phyloP scores from a whole-genome alignment of 2,113 vertebrate genomes.

The Pogona vitticeps region DNA sequence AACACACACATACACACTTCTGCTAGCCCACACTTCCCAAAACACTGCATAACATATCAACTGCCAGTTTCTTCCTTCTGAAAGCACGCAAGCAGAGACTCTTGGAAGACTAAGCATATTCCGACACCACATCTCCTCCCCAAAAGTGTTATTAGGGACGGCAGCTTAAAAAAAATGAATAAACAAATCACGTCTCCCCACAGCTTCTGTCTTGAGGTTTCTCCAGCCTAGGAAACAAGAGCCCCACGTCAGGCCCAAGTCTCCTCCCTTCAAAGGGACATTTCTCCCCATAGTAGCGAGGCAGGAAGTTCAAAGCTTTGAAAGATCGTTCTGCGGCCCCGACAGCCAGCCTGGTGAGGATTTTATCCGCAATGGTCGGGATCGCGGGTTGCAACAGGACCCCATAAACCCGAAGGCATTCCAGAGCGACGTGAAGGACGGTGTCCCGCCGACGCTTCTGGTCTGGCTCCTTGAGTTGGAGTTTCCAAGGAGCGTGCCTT shows the following conservation, averaged over 20 bases:
- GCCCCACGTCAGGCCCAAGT: slow-evolving; percentile 82
- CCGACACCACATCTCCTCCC: background rate
- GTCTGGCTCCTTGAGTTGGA: slow-evolving; percentile 61
- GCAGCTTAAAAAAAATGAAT: background rate
- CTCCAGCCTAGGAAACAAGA: slow-evolving; percentile 87
- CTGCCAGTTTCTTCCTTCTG: background rate
- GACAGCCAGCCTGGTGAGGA: slow-evolving; percentile 87
- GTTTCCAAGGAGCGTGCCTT: slow-evolving; percentile 90
- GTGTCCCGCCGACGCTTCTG: slow-evolving; percentile 87
- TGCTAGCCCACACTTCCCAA: background rate
- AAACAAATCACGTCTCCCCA: slow-evolving; percentile 45
- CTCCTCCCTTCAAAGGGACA: slow-evolving; percentile 87
- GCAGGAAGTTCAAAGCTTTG: slow-evolving; percentile 76
- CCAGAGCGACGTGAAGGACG: slow-evolving; percentile 86
- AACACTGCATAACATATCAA: background rate
- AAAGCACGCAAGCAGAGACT: background rate
- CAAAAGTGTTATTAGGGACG: slow-evolving; percentile 16
- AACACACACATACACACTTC: background rate
- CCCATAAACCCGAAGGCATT: slow-evolving; percentile 90
- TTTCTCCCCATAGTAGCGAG: slow-evolving; percentile 69
- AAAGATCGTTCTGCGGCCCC: slow-evolving; percentile 76
- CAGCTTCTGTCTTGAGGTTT: slow-evolving; percentile 54
- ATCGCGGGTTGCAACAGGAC: slow-evolving; percentile 89
- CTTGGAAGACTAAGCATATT: too few species aligned
- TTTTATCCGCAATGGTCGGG: slow-evolving; percentile 79